Conservation (phyloP, 2,113 vertebrate genomes). For the Odocoileus hemionus region DNA sequence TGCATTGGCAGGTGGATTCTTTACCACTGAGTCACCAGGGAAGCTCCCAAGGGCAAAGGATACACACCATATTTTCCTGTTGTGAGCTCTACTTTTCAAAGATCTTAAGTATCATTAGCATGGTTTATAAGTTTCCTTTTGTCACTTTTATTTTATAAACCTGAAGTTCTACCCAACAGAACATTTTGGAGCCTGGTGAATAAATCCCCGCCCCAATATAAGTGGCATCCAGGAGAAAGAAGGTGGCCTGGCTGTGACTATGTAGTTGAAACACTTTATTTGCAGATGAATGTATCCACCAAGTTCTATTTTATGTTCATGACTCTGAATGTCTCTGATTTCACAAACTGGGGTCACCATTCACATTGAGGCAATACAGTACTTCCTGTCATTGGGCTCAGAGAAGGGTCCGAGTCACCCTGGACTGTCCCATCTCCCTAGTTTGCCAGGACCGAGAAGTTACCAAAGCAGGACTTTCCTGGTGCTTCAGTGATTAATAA, state of each 20-base stretch:
- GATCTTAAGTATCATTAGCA: neutral
- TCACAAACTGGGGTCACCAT: neutral
- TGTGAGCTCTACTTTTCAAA: neutral
- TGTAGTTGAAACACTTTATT: neutral
- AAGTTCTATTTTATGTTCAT: neutral
- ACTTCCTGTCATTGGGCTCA: neutral
- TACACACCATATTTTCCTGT: neutral
- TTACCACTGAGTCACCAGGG: neutral
- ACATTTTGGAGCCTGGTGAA: neutral
- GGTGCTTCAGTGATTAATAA: neutral
- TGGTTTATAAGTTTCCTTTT: neutral
- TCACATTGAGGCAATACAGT: neutral
- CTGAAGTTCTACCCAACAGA: neutral
- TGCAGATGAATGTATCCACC: neutral
- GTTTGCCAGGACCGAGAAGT: neutral
- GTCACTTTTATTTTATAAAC: neutral
- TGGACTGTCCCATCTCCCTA: neutral
- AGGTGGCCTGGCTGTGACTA: neutral
- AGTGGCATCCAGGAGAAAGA: neutral
- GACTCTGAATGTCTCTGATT: neutral
- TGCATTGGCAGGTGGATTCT: neutral
- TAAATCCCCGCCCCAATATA: neutral
- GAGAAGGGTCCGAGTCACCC: neutral
- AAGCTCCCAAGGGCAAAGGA: neutral
- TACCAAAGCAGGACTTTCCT: neutral